These are phyloP conservation scores for Acomys russatus DNA, from an alignment of 2,797 vertebrate genomes.

Conservation along the genomic window DNA sequence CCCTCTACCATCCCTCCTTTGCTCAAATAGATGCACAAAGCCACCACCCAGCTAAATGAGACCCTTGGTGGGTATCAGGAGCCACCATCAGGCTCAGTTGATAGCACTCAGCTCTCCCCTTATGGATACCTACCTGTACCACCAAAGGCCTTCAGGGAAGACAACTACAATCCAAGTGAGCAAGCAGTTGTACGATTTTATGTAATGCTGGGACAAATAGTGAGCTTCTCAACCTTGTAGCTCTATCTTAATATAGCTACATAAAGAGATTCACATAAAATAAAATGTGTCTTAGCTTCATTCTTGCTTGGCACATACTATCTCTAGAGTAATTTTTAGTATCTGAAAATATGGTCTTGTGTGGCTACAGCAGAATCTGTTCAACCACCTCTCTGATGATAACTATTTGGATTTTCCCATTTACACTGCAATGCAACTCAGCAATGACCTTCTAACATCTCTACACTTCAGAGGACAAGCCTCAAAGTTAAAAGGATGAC, in stretches of 20 bases:
- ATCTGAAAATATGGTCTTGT: background rate
- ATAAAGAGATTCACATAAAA: constrained; percentile 47
- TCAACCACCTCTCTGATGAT: constrained; percentile 23
- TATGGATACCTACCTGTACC: background rate
- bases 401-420: background rate
- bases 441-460: background rate
- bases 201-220: background rate
- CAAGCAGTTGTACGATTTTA: background rate
- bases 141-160: background rate
- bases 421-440: constrained; percentile 21
- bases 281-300: constrained; percentile 43
- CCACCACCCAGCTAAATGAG: background rate
- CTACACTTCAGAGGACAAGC: background rate
- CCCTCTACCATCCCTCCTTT: background rate
- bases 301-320: background rate
- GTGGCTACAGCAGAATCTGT: background rate
- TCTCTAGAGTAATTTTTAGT: constrained; percentile 32
- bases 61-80: background rate
- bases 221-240: constrained; percentile 14
- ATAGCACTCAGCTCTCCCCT: background rate
- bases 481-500: constrained; percentile 2
- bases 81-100: background rate
- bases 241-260: constrained; percentile 23
- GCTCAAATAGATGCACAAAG: background rate
- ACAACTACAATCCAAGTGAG: constrained; percentile 23